Evolutionary conservation across 2,797 vertebrate species (phyloP).

Genomic region (Hyperoplus lanceolatus): DNA sequence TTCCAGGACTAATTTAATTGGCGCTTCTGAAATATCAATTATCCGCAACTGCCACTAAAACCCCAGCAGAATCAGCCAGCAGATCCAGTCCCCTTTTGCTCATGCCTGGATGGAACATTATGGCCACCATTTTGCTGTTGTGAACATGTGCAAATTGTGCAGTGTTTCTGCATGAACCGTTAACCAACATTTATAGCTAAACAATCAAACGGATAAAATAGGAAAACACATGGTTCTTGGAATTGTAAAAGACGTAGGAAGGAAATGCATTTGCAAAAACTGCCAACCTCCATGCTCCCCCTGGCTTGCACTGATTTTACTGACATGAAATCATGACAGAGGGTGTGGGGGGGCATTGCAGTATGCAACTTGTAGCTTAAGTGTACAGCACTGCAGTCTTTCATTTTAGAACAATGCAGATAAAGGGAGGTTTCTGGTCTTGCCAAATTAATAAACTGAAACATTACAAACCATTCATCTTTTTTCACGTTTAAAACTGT

Average conservation of each 20-base stretch:
- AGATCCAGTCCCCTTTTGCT: constrained; percentile 21
- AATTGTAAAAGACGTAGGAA: not conserved
- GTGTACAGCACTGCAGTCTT: constrained; percentile 22
- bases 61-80: constrained; percentile 19
- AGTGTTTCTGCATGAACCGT: constrained; percentile 4
- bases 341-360: no score
- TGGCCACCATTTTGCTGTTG: constrained; percentile 11
- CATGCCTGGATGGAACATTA: constrained; percentile 11
- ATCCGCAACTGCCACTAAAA: constrained; percentile 21
- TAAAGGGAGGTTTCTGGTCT: not conserved
- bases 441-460: not conserved
- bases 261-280: constrained; percentile 52
- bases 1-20: constrained; percentile 50
- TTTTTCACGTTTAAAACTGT: no score
- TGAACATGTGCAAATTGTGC: constrained; percentile 14
- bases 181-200: constrained; percentile 26
- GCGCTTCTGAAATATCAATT: constrained; percentile 41
- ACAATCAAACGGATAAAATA: constrained; percentile 21
- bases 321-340: constrained; percentile 73
- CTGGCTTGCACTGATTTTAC: constrained; percentile 40
- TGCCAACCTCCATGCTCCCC: constrained; percentile 38
- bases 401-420: not conserved
- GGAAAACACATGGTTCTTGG: constrained; percentile 5
- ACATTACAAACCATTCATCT: no score
- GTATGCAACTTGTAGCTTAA: constrained; percentile 3